Evolutionary conservation across 1,140 invertebrate species (phyloP), one percentile per base, ranked within the genome.

Genomic region (Bombus breviceps): DNA sequence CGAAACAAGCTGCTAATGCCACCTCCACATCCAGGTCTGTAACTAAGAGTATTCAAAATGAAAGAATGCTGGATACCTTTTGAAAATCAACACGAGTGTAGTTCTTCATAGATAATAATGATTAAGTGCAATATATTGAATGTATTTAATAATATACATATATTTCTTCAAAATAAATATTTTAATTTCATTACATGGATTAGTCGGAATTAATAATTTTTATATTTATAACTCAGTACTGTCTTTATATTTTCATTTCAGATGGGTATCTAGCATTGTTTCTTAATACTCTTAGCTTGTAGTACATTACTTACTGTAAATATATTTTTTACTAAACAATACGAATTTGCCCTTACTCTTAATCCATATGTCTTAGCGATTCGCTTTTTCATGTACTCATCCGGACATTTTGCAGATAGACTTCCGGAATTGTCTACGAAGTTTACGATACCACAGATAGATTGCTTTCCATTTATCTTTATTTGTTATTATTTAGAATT

Each of bases 21-120:
- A 93, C 92, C 93, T 92, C 92, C 92, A 92, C 94, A 95, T 91
- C 91, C 94, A 95, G 95, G 95, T 95, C 94, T 95, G 95, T 95
- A 95, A 93, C 92, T 95, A 94, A 95, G 94, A 94, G 94, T 95
- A 94, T 94, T 93, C 92, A 89, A 86, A 76, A 76, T 87, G 91
- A 92, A 92, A 93, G 88, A 93, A 85, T 95, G 93, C 93, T 89
- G 88, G 93, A 93, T 94, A 93, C 91, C 87, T 91, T 82, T 89
- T 89, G 84, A 85, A 92, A 91, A 88, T 83, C 41, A 69, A 76
- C 34, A 59, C 18, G 9, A 64, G 15, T 41, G 18, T 57, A 68
- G 34, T 71, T 73, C 43, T 34, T 41, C n/a, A 62, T 80, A 73
- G 47, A 71, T 71, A 71, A 68, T 39, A 41, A 13, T 22, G 9